These are phyloP conservation scores for Drosophila neotestacea DNA, from an alignment of 2,888 invertebrate species.

Conservation along the genomic window DNA sequence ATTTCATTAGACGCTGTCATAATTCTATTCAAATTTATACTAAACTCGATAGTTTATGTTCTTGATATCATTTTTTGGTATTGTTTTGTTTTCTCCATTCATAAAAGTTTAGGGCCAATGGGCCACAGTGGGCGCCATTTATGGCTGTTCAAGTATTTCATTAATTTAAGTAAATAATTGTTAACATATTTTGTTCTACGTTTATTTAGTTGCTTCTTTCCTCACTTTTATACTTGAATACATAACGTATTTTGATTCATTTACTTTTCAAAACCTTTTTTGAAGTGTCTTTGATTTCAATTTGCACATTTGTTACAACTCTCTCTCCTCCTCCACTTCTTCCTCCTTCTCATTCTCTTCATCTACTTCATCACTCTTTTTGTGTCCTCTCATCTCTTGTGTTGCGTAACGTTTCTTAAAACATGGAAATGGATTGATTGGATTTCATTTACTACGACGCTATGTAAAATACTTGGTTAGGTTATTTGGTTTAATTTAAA, in stretches of 20 bases:
- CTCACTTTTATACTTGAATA: conserved; percentile 42
- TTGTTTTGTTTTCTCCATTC: conserved; percentile 14
- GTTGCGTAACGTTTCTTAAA: conserved; percentile 66
- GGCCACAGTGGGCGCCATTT: conserved; percentile 41
- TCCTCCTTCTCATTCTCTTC: neutral
- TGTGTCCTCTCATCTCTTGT: conserved; percentile 52
- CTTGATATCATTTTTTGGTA: conserved; percentile 48
- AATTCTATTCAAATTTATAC: conserved; percentile 40
- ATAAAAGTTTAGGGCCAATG: conserved; percentile 48
- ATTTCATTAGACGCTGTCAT: conserved; percentile 22
- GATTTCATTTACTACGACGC: conserved; percentile 44
- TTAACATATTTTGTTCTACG: conserved; percentile 48
- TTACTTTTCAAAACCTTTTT: conserved; percentile 66
- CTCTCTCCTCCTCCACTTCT: neutral
- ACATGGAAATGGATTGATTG: conserved; percentile 58
- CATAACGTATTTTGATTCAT: conserved; percentile 61
- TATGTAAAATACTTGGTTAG: conserved; percentile 71
- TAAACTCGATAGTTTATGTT: conserved; percentile 52
- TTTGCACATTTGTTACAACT: conserved; percentile 67
- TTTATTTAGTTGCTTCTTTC: conserved; percentile 29
- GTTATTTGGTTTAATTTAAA: conserved; percentile 32
- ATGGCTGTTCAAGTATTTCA: conserved; percentile 21
- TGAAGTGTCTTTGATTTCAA: conserved; percentile 70
- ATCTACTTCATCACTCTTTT: neutral
- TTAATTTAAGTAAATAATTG: conserved; percentile 55